phyloP scores from a whole-genome alignment of 2,797 vertebrate genomes.

The Uromys caudimaculatus region DNA sequence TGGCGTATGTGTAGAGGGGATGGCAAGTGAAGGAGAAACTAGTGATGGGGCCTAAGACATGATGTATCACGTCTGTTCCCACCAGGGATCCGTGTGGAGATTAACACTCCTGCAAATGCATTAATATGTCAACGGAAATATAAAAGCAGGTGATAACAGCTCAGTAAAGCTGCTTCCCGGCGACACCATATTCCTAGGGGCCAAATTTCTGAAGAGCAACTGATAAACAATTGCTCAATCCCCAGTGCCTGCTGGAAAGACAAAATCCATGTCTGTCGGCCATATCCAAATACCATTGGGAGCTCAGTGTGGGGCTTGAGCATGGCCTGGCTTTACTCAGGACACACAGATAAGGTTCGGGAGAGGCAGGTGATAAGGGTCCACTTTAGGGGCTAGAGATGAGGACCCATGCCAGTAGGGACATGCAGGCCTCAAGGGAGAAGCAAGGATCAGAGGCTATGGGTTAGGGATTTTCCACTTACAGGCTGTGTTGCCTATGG shows the following conservation, averaged over 20 bases:
- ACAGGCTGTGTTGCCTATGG: constrained; percentile 24
- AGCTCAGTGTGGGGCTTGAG: not conserved
- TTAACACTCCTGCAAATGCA: constrained; percentile 82
- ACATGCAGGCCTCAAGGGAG: not conserved
- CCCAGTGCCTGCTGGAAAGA: constrained; percentile 75
- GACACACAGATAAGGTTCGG: not conserved
- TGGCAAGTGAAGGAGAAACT: constrained; percentile 12
- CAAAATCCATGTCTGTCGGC: constrained; percentile 59
- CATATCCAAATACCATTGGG: constrained; percentile 13
- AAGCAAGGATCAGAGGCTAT: not conserved
- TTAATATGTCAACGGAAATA: constrained; percentile 87
- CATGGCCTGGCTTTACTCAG: not conserved
- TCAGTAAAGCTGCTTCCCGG: constrained; percentile 85
- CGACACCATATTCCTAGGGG: constrained; percentile 85
- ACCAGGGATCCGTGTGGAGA: constrained; percentile 86
- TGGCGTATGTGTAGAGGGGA: not conserved
- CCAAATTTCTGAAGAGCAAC: constrained; percentile 85
- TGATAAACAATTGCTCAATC: constrained; percentile 78
- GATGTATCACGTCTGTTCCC: constrained; percentile 87
- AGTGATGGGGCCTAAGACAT: constrained; percentile 80
- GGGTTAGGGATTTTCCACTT: not conserved
- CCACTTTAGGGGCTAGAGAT: rapidly evolving
- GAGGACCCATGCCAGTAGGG: not conserved
- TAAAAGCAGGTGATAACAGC: constrained; percentile 88
- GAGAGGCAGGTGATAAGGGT: not conserved